Evolutionary conservation across 2,113 vertebrate species (phyloP), one percentile per base, ranked within the genome.

Genomic region (Alouatta palliata): DNA sequence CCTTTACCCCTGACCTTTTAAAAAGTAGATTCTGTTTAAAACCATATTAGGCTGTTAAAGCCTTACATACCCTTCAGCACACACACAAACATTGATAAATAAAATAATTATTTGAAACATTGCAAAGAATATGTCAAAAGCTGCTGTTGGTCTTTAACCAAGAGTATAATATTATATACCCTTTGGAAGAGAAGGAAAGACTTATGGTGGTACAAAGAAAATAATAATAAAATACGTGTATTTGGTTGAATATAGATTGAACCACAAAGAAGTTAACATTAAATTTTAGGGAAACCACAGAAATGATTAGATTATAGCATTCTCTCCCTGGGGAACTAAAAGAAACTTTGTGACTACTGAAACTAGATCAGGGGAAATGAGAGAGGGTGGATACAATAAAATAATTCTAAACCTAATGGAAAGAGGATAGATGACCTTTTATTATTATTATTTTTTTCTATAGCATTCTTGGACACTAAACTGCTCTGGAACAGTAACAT

Each of bases 201-300:
- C 32, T 89, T 96, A 23, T 1, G 64, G 73, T 58, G 17, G 3
- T 40, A 82, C 64, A 71, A 75, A 80, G 27, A 87, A 96, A 73
- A 73, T 82, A 86, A 73, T 82, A 86, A 58, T 54, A 91, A 77
- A 90, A 85, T 37, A 64, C 54, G 11, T 52, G 32, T 82, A 61
- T 40, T 71, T 68, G 21, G 3, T 35, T 93, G 61, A 93, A 56
- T 90, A 52, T 68, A 77, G 61, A 94, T 77, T 17, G 96, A 96
- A 80, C 27, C 64, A 54, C 54, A 91, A 54, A 79, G n/a, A 89
- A 71, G 9, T 95, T 87, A 90, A 87, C 90, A 71, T 81, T 95
- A 89, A 96, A 96, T 91, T 83, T 94, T 84, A 61, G 54, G 47
- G 47, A 95, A 97, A 87, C 94, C 94, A 88, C 70, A 91, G 49